These are phyloP conservation scores for Rhagoletis pomonella DNA, from an alignment of 1,140 invertebrate species.

Conservation along the genomic window DNA sequence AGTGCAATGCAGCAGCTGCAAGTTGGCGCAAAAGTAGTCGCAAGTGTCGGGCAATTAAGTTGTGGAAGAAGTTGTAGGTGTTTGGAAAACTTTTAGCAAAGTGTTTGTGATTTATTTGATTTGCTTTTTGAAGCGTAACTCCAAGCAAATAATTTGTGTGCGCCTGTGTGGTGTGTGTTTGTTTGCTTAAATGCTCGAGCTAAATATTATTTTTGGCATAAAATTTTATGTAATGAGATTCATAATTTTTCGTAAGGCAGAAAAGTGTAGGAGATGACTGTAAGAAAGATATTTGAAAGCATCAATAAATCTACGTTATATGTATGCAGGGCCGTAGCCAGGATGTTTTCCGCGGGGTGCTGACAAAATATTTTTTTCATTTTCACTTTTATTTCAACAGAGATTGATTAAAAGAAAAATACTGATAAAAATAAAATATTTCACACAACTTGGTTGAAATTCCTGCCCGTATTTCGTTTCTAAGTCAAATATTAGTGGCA, in stretches of 20 bases:
- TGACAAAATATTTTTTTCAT: too few relatives aligned
- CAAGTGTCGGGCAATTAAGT: conserved; percentile 25
- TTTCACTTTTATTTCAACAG: too few relatives aligned
- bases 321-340: too few relatives aligned
- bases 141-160: neutral
- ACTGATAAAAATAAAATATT: too few relatives aligned
- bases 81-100: conserved; percentile 40
- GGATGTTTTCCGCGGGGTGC: too few relatives aligned
- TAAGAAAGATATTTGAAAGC: too few relatives aligned
- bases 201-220: conserved; percentile 19
- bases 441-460: too few relatives aligned
- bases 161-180: neutral
- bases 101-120: conserved; percentile 42
- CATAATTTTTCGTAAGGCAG: neutral
- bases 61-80: neutral
- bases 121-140: conserved; percentile 21
- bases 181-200: neutral
- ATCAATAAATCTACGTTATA: too few relatives aligned
- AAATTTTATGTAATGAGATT: neutral
- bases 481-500: too few relatives aligned
- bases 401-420: too few relatives aligned
- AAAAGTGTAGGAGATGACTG: too few relatives aligned
- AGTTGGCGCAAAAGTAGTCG: neutral
- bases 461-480: too few relatives aligned
- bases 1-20: neutral